These are phyloP conservation scores for Eretmochelys imbricata DNA, from an alignment of 2,113 vertebrate genomes.

Conservation along the genomic window DNA sequence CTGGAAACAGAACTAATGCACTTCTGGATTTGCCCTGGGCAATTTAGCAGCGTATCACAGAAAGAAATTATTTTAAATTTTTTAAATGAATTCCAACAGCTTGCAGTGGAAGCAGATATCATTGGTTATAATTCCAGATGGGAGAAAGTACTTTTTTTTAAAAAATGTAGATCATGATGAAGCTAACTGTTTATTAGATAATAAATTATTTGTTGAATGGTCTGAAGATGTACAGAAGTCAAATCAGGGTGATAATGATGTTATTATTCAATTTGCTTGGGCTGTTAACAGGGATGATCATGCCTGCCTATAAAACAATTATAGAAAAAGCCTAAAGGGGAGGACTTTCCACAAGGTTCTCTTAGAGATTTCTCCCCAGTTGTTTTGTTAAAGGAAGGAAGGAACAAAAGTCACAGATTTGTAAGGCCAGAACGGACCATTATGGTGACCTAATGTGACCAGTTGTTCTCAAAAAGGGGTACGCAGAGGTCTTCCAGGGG, in stretches of 20 bases:
- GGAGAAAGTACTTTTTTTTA: neutral
- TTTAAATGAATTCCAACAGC: neutral
- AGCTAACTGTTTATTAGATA: neutral
- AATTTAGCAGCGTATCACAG: neutral
- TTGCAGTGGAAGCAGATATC: neutral
- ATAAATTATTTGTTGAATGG: neutral
- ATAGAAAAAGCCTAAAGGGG: neutral
- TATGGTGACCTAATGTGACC: neutral
- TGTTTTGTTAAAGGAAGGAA: neutral
- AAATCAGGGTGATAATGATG: neutral
- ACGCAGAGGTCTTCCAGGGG: too few relatives aligned
- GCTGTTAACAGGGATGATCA: neutral
- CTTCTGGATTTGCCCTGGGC: neutral
- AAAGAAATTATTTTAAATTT: neutral
- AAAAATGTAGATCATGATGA: neutral
- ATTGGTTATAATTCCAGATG: neutral
- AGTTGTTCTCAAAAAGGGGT: too few relatives aligned
- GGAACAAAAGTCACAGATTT: neutral
- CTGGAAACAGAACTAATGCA: neutral
- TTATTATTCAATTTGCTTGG: neutral
- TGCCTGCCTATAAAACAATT: neutral
- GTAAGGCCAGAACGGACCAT: neutral
- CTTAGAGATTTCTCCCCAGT: neutral
- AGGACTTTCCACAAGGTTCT: neutral
- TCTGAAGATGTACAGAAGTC: neutral